Evolutionary conservation across 2,113 vertebrate genomes (phyloP), one percentile per base, ranked within the genome.

Genomic region (Paraplagusia blochii): DNA sequence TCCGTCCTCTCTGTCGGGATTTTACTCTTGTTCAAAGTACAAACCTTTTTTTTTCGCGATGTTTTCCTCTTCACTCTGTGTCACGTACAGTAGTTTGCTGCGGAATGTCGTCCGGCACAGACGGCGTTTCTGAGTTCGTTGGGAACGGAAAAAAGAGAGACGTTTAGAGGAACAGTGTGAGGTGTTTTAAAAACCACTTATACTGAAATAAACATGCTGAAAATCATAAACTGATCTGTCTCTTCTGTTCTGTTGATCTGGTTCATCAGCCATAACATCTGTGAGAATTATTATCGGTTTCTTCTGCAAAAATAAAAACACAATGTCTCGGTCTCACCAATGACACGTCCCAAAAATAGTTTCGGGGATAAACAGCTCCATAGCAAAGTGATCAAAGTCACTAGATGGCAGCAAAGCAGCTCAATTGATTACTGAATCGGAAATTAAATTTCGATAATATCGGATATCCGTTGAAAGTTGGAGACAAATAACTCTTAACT

Each of bases 141-240:
- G 77, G 73, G 83, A 75, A 67, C 66, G 62, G 78, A 62, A 75
- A 79, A 72, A 80, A 68, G 52, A 29, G 73, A 79, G 68, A 71
- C 73, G 72, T 72, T 66, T 62, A 65, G 74, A 84, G 63, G 77
- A 83, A 74, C 77, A 64, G 75, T 84, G 71, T 83, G 71, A 84
- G 72, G 69, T 87, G 81, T 88, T 90, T 87, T 72, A 75, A 85
- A 76, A 86, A 82, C 68, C 79, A 88, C 86, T 78, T 86, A 78
- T 86, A 77, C 76, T 85, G 82, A 88, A 91, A 90, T 91, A 91
- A 91, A 90, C 58, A 74, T 74, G 58, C 71, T 82, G 74, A 89
- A 89, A 86, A 80, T 67, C 1, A 34, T 45, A 67, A 46, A 13
- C 13, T 44, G 3, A 8, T 9, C 8, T 1, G 47, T 8, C 1